These are phyloP conservation scores for Potorous gilbertii DNA, from an alignment of 2,797 vertebrate species.

Conservation along the genomic window DNA sequence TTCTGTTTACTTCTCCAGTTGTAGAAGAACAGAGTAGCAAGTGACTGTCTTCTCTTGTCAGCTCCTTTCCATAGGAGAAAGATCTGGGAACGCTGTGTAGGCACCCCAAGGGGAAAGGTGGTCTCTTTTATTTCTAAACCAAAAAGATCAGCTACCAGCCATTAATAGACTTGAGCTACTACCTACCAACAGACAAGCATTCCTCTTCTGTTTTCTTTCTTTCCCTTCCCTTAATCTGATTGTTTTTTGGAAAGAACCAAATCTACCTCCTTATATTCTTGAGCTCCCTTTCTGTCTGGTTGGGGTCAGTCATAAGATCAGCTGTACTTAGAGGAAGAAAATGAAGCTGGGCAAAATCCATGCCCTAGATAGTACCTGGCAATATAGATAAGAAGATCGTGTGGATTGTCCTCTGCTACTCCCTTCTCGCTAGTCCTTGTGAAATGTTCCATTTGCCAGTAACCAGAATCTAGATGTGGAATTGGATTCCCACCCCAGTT, in stretches of 20 bases:
- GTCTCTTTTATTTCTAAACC: slow-evolving; percentile 58
- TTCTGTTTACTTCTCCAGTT: neutral
- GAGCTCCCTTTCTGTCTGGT: slow-evolving; percentile 48
- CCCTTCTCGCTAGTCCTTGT: neutral
- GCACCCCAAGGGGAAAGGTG: slow-evolving; percentile 50
- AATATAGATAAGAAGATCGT: neutral
- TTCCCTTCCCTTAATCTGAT: slow-evolving; percentile 52
- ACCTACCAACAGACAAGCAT: slow-evolving; percentile 31
- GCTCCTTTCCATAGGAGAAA: slow-evolving; percentile 45
- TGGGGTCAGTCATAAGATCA: slow-evolving; percentile 24
- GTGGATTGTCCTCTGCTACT: neutral
- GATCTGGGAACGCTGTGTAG: neutral
- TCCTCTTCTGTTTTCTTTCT: slow-evolving; percentile 32
- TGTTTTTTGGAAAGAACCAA: slow-evolving; percentile 60
- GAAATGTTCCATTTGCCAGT: neutral
- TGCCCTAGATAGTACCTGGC: neutral
- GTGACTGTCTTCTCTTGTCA: slow-evolving; percentile 57
- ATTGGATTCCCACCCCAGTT: neutral
- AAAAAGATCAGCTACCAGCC: slow-evolving; percentile 62
- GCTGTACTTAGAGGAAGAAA: slow-evolving; percentile 52
- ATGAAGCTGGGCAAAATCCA: slow-evolving; percentile 61
- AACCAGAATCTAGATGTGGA: slow-evolving; percentile 42
- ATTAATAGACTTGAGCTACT: slow-evolving; percentile 71
- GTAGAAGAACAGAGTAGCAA: slow-evolving; percentile 60
- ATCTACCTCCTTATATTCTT: slow-evolving; percentile 68